phyloP scores from a whole-genome alignment of 2,113 vertebrate species.

The Bettongia penicillata region DNA sequence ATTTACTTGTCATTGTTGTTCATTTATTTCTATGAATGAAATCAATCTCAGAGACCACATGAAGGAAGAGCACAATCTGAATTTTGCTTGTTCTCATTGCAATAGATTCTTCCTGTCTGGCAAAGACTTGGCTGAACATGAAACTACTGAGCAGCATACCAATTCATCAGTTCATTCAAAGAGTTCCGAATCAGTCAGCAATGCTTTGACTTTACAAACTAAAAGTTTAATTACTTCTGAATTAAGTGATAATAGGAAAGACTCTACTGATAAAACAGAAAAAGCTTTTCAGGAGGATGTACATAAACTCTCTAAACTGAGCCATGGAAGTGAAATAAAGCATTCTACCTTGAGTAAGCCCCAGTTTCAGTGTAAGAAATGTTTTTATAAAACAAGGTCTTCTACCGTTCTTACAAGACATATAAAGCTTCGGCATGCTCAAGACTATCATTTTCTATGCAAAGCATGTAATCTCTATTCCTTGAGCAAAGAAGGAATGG shows the following conservation, averaged over 20 bases:
- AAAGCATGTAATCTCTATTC: slow-evolving; percentile 93
- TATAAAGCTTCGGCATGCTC: slow-evolving; percentile 88
- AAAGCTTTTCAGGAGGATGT: slow-evolving; percentile 70
- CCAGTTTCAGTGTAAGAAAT: slow-evolving; percentile 92
- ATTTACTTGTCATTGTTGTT: slow-evolving; percentile 81
- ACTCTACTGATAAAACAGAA: slow-evolving; percentile 59
- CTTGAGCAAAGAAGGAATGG: slow-evolving; percentile 92
- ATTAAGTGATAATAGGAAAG: slow-evolving; percentile 52
- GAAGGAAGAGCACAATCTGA: slow-evolving; percentile 80
- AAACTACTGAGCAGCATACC: slow-evolving; percentile 73
- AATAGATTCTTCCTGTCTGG: slow-evolving; percentile 78
- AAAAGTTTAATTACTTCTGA: slow-evolving; percentile 54
- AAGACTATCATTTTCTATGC: slow-evolving; percentile 91
- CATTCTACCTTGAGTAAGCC: slow-evolving; percentile 83
- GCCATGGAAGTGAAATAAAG: slow-evolving; percentile 80
- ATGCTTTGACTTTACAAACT: slow-evolving; percentile 62
- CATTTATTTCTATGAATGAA: slow-evolving; percentile 70
- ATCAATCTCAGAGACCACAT: slow-evolving; percentile 78
- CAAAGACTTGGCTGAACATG: slow-evolving; percentile 81
- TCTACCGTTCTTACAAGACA: slow-evolving; percentile 91
- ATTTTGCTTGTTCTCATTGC: slow-evolving; percentile 79
- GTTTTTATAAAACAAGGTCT: slow-evolving; percentile 92
- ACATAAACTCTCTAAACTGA: slow-evolving; percentile 62
- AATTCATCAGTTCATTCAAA: slow-evolving; percentile 62
- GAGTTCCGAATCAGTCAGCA: slow-evolving; percentile 32